A percentile compares a stretch with the other conserved stretches of the same genome.
phyloP scores from a whole-genome alignment of 2,113 vertebrate genomes.

The Tachysurus fulvidraco region DNA sequence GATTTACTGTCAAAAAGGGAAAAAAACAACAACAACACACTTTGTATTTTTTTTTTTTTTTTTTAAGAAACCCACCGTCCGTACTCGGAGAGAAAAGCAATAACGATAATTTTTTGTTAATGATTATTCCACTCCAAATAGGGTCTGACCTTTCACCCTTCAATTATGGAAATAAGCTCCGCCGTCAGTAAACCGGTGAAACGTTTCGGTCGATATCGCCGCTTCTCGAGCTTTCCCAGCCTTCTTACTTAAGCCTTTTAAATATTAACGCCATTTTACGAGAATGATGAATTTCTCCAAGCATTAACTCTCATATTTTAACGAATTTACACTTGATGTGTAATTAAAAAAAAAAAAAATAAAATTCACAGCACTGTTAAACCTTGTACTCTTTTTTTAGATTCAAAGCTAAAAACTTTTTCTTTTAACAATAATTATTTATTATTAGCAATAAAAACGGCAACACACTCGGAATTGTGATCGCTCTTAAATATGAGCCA shows the following conservation, averaged over 20 bases:
- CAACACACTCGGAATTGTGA: neutral
- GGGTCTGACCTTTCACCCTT: constrained; percentile 77
- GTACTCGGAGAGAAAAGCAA: constrained; percentile 51
- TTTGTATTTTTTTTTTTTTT: neutral
- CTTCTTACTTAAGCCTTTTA: neutral
- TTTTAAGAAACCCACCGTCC: neutral
- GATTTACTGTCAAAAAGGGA: neutral
- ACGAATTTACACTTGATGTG: neutral
- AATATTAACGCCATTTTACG: neutral
- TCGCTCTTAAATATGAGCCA: neutral
- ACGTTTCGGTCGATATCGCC: constrained; percentile 27
- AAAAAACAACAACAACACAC: neutral
- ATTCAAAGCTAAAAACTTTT: neutral
- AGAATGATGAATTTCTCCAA: neutral
- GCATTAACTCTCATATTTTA: neutral
- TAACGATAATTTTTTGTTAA: constrained; percentile 77
- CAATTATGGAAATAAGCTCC: constrained; percentile 77
- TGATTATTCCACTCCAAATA: constrained; percentile 77
- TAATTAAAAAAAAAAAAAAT: neutral
- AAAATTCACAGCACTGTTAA: too few species aligned
- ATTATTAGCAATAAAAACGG: neutral
- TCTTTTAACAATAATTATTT: too few species aligned
- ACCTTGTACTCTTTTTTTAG: neutral
- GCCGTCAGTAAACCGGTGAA: constrained; percentile 62
- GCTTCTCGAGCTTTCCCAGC: constrained; percentile 23